Conservation (phyloP, 2,113 vertebrate species). For the Saimiri boliviensis region DNA sequence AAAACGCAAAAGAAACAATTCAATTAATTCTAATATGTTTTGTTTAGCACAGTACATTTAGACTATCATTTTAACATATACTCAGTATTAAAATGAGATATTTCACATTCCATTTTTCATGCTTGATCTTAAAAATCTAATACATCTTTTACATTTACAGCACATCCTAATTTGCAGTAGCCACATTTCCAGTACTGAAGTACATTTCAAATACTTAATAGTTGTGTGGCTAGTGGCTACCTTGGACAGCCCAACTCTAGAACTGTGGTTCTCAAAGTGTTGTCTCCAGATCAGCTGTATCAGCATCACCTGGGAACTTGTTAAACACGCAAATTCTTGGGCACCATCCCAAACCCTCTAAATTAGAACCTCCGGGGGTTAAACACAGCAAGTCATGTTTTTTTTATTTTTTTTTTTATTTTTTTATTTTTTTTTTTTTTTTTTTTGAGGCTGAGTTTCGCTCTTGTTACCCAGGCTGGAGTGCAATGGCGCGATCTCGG, state of each 20-base stretch:
- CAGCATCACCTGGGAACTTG: background rate
- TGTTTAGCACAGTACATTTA: background rate
- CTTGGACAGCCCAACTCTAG: background rate
- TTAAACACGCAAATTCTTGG: background rate
- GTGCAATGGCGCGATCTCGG: no score
- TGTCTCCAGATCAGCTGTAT: background rate
- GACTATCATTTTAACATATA: background rate
- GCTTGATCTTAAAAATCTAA: background rate
- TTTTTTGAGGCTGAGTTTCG: no score
- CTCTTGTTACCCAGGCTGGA: no score
- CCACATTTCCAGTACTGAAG: background rate
- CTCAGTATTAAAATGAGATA: background rate
- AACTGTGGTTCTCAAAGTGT: background rate
- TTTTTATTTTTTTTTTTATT: no score
- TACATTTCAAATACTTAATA: background rate
- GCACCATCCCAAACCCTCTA: background rate
- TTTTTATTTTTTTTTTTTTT: no score
- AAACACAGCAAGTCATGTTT: background rate
- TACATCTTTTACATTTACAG: background rate
- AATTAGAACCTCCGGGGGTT: background rate
- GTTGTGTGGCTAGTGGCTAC: background rate
- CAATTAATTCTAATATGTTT: slow-evolving; percentile 25
- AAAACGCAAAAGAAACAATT: slow-evolving; percentile 24
- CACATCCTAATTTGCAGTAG: background rate
- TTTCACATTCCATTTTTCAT: background rate